Evolutionary conservation across 2,797 vertebrate species (phyloP), one percentile per base, ranked within the genome.

Genomic region (Hydrocynus forskahlii): DNA sequence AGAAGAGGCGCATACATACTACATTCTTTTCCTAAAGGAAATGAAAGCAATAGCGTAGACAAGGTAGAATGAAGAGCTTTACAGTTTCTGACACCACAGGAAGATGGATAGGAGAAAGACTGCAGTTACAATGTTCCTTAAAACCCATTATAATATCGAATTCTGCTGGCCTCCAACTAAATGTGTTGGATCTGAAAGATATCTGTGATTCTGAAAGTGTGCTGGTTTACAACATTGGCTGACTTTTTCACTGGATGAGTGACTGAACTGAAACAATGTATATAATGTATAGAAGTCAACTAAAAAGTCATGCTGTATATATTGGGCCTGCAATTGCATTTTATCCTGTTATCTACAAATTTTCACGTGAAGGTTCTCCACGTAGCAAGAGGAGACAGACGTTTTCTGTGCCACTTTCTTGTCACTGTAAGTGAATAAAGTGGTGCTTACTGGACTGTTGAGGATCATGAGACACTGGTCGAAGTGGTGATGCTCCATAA

Each of bases 401-500:
- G 6, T 54, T 7, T 38, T 4, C 23, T 4, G 1, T 50, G 21
- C 19, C 68, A 68, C 8, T 23, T 50, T 52, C 14, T 23, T 12
- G 25, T 25, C 21, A 52, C 17, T 23, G 60, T 17, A 7, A 23
- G 4, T 23, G 59, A 23, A 60, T 14, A 16, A 76, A 75, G 21
- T 40, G 40, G 8, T 76, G 93, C 96, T 93, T 92, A 99, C 98
- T 63, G 96, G 96, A 82, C 96, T 97, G 85, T 98, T 99, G 78
- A 99, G 96, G 87, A 99, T 97, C 98, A 99, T 99, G 89, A 99
- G 95, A 91, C 98, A 99, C 91, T 99, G 98, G 91, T 99, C 96
- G 54, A 99, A 98, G 90, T 99, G 98, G 85, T 99, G 98, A 83
- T 99, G 97, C 84, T 99, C 98, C 97, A 99, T 97, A 86, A 96